Evolutionary conservation across 2,888 invertebrate genomes (phyloP).

Genomic region (Calliopum simillimum): DNA sequence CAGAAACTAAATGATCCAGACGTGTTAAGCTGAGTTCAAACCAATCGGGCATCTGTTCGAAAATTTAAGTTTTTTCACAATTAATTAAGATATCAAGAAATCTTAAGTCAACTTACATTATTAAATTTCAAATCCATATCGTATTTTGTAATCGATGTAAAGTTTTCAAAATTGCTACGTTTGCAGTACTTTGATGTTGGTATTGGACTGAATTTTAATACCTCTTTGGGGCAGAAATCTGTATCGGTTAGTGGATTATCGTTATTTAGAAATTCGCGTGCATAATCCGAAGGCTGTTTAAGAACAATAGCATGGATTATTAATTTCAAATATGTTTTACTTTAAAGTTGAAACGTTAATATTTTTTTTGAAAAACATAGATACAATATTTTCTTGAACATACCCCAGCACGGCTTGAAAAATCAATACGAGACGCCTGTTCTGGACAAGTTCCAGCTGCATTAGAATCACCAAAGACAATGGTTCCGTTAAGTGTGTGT

Average conservation of each 20-base stretch:
- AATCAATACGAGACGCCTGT: slow-evolving; percentile 58
- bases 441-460: slow-evolving; percentile 57
- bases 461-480: slow-evolving; percentile 60
- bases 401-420: slow-evolving; percentile 64
- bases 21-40: slow-evolving; percentile 63
- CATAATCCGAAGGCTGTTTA: slow-evolving; percentile 62
- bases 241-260: slow-evolving; percentile 62
- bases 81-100: neutral
- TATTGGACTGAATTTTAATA: slow-evolving; percentile 65
- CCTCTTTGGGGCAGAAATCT: slow-evolving; percentile 64
- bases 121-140: slow-evolving; percentile 62
- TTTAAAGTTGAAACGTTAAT: no score
- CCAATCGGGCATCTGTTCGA: slow-evolving; percentile 64
- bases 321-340: no score
- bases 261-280: slow-evolving; percentile 60
- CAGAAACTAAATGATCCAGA: slow-evolving; percentile 64
- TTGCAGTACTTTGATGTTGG: slow-evolving; percentile 66
- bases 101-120: slow-evolving; percentile 54
- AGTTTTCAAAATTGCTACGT: slow-evolving; percentile 64
- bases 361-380: neutral
- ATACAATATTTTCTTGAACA: slow-evolving; percentile 42
- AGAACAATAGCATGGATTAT: neutral
- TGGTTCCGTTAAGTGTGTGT: slow-evolving; percentile 60
- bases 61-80: neutral
- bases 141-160: slow-evolving; percentile 65